phyloP scores from a whole-genome alignment of 1,140 invertebrate species.

The Polypedilum vanderplanki region DNA sequence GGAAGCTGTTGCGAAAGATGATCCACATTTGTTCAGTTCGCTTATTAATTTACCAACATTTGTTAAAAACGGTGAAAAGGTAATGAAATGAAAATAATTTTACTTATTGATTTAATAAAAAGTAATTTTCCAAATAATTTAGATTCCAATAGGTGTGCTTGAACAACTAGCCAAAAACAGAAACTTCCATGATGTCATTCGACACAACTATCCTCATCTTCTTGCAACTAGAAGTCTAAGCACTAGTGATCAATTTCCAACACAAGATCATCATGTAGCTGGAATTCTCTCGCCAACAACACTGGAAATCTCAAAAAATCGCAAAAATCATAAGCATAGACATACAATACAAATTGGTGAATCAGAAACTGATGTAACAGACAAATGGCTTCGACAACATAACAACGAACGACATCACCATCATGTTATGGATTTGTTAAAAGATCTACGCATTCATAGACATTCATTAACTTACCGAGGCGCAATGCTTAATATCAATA shows the following conservation, averaged over 20 bases:
- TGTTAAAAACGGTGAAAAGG: conserved; percentile 64
- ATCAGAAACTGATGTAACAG: conserved; percentile 39
- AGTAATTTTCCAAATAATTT: conserved; percentile 25
- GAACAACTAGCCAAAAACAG: conserved; percentile 62
- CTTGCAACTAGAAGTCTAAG: conserved; percentile 64
- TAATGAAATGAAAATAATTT: conserved; percentile 33
- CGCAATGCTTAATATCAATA: conserved; percentile 77
- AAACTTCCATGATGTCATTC: conserved; percentile 60
- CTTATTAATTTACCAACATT: conserved; percentile 76
- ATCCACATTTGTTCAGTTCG: conserved; percentile 59
- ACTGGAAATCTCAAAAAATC: background rate
- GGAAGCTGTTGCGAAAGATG: conserved; percentile 30
- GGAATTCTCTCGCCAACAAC: background rate
- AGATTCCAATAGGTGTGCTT: conserved; percentile 62
- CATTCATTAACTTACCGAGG: conserved; percentile 75
- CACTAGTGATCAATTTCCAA: conserved; percentile 53
- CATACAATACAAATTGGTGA: conserved; percentile 30
- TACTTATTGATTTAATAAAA: conserved; percentile 10
- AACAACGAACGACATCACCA: conserved; percentile 43
- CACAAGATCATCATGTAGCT: conserved; percentile 39
- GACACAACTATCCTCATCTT: conserved; percentile 67
- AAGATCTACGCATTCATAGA: conserved; percentile 61
- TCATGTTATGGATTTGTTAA: conserved; percentile 57
- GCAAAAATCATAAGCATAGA: conserved; percentile 33
- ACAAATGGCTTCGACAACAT: conserved; percentile 43